Conservation (phyloP, 2,888 invertebrate species). For the Beris chalybata region DNA sequence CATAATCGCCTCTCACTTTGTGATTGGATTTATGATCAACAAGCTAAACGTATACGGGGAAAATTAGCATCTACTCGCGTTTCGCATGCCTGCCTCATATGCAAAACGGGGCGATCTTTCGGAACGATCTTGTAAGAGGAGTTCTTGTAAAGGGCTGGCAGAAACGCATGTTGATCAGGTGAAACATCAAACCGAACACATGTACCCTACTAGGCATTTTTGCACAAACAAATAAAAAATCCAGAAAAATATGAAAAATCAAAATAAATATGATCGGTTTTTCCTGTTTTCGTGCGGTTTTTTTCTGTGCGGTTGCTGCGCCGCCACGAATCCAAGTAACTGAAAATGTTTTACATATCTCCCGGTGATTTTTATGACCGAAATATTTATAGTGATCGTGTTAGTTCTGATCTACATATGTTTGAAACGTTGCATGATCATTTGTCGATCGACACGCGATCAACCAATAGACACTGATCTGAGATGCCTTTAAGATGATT, state of each 20-base stretch:
- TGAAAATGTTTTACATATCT: constrained; percentile 37
- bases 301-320: neutral
- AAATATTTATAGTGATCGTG: constrained; percentile 27
- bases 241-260: neutral
- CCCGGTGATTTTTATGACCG: constrained; percentile 34
- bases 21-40: constrained; percentile 22
- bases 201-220: constrained; percentile 33
- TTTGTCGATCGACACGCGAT: constrained; percentile 23
- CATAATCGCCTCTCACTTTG: constrained; percentile 35
- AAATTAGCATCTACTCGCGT: constrained; percentile 36
- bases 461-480: neutral
- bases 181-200: constrained; percentile 32
- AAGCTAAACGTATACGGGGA: neutral
- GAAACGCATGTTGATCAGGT: constrained; percentile 28
- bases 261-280: neutral
- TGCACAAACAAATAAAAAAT: neutral
- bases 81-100: constrained; percentile 24
- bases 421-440: constrained; percentile 23
- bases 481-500: too few relatives aligned
- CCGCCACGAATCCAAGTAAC: constrained; percentile 6
- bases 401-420: constrained; percentile 29
- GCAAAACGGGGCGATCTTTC: neutral
- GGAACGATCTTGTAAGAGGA: constrained; percentile 4
- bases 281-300: constrained; percentile 18
- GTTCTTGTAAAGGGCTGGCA: constrained; percentile 18